Conservation (phyloP, 2,888 invertebrate genomes). For the Philonicus albiceps region DNA sequence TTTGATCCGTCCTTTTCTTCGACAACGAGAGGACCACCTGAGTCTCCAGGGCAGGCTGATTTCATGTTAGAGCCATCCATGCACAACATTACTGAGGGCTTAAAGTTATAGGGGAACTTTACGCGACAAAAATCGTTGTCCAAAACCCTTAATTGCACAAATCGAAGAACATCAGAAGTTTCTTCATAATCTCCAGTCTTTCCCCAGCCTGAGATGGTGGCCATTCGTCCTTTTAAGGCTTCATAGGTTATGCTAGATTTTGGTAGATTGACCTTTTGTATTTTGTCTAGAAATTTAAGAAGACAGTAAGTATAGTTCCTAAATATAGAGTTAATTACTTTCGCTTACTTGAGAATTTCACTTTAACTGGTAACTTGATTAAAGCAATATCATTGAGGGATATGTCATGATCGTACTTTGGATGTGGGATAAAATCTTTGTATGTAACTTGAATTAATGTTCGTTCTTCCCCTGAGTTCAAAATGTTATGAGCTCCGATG, state of each 20-base stretch:
- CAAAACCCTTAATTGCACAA: constrained; percentile 53
- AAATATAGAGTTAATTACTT: neutral
- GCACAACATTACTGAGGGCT: constrained; percentile 55
- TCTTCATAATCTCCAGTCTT: neutral
- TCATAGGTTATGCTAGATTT: constrained; percentile 40
- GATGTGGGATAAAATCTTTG: constrained; percentile 57
- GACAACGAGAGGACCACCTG: constrained; percentile 58
- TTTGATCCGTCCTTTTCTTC: constrained; percentile 55
- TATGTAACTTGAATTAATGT: constrained; percentile 59
- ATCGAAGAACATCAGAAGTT: constrained; percentile 60
- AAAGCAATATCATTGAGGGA: constrained; percentile 61
- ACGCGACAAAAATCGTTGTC: constrained; percentile 53
- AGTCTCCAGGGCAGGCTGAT: neutral
- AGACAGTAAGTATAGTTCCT: no score
- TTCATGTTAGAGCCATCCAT: neutral
- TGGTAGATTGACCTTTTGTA: constrained; percentile 61
- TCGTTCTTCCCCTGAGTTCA: constrained; percentile 59
- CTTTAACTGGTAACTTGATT: constrained; percentile 57
- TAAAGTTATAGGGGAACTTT: constrained; percentile 54
- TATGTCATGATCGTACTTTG: constrained; percentile 59
- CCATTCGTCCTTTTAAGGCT: constrained; percentile 52
- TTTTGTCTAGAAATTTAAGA: constrained; percentile 56
- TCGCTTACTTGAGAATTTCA: constrained; percentile 57
- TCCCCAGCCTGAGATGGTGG: constrained; percentile 59
- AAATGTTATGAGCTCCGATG: constrained; percentile 60